Evolutionary conservation across 2,888 invertebrate genomes (phyloP), one percentile per base, ranked within the genome.

Genomic region (Tachystola acroxantha): DNA sequence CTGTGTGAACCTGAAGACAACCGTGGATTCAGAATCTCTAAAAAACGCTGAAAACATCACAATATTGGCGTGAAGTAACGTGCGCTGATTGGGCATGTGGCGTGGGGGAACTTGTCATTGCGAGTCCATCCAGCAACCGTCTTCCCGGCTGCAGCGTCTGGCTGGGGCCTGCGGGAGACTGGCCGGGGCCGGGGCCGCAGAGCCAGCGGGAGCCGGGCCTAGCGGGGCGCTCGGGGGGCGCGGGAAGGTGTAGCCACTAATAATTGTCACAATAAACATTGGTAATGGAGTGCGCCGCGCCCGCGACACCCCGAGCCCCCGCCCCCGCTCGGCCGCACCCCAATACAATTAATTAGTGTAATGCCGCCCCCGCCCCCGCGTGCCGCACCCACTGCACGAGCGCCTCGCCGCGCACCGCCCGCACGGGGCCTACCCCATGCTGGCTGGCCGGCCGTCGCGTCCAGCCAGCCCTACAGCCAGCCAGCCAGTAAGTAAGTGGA

Each of bases 231-330:
- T 28, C 33, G 38, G 44, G 42, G 45, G 46, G 37, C 40, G 43
- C 39, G 45, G 41, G 46, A 52, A 50, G 55, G 53, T 45, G 53
- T 62, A n/a, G n/a, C n/a, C n/a, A n/a, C n/a, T n/a, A 68, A 71
- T 77, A 75, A 77, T 79, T 79, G 80, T 77, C 75, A 77, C 79
- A 71, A 79, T 80, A 80, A 80, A 81, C 79, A 77, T 61, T 62
- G 49, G 70, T 79, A 80, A 81, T 79, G 75, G 80, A 77, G 77
- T 71, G 62, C 57, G 72, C 63, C 77, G 76, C 76, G 58, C 72
- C 71, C 70, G 57, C 30, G 29, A 35, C 39, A 31, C 60, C 40
- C 27, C 36, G 22, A 32, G 19, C 41, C 36, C 40, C 36, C 28
- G 33, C 27, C 29, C 25, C 16, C n/a, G 7, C 7, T 9, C 20